These are phyloP conservation scores for Cavia porcellus DNA, from an alignment of 2,113 vertebrate genomes.

Conservation along the genomic window DNA sequence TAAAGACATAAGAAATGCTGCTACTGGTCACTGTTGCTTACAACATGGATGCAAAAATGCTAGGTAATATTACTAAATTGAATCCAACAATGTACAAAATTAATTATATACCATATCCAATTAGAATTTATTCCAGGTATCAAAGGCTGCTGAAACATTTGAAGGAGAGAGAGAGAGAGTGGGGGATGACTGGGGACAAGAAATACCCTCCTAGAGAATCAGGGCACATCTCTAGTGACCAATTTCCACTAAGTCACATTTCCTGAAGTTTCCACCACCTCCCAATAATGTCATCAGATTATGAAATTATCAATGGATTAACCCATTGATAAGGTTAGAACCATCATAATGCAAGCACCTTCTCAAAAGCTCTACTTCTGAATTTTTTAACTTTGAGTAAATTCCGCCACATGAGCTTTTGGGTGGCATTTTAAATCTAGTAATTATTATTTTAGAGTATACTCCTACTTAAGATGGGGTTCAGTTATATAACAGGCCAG, in stretches of 20 bases:
- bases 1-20: not conserved
- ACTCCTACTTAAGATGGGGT: not conserved
- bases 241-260: not conserved
- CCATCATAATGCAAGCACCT: not conserved
- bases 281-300: not conserved
- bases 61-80: not conserved
- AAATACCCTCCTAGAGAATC: not conserved
- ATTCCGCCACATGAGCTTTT: not conserved
- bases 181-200: not conserved
- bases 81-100: not conserved
- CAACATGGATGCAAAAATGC: not conserved
- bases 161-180: not conserved
- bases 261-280: not conserved
- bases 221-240: not conserved
- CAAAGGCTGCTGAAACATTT: not conserved
- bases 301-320: not conserved
- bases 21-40: not conserved
- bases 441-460: not conserved
- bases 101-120: not conserved
- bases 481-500: not conserved
- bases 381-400: not conserved
- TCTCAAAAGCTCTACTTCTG: not conserved
- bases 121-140: not conserved
- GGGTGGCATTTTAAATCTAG: not conserved
- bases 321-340: not conserved